Conservation (phyloP, 2,113 vertebrate species). For the Antennarius striatus region DNA sequence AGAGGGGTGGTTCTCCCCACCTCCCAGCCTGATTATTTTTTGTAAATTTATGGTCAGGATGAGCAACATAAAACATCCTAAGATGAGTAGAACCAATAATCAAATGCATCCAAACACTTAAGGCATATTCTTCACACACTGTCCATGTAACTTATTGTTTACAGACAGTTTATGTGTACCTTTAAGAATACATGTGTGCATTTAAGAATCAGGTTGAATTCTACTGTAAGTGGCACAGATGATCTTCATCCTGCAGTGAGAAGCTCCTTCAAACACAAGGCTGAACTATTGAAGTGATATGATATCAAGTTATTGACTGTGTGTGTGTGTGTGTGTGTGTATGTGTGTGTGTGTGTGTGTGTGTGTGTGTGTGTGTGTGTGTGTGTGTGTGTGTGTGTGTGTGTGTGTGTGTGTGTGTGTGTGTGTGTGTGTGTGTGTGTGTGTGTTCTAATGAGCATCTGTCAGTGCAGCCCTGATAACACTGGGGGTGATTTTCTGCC, state of each 20-base stretch:
- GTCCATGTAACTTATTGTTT: neutral
- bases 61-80: neutral
- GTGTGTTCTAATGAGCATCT: constrained; percentile 77
- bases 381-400: constrained; percentile 8
- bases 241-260: constrained; percentile 5
- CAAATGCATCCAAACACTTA: too few species aligned
- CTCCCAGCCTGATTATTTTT: constrained; percentile 23
- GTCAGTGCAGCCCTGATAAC: constrained; percentile 68
- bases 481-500: constrained; percentile 62
- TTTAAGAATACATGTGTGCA: neutral
- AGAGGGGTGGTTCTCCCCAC: constrained; percentile 9
- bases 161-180: neutral
- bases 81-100: constrained; percentile 1
- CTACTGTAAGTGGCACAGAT: neutral
- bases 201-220: constrained; percentile 1
- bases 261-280: constrained; percentile 10
- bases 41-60: constrained; percentile 22
- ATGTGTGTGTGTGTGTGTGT: constrained; percentile 1
- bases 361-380: neutral
- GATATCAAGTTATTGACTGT: constrained; percentile 31
- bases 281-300: constrained; percentile 31
- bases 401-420: neutral
- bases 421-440: constrained; percentile 23
- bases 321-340: neutral
- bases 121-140: neutral